These are phyloP conservation scores for Teinopalpus imperialis DNA, from an alignment of 2,888 invertebrate genomes.

Conservation along the genomic window DNA sequence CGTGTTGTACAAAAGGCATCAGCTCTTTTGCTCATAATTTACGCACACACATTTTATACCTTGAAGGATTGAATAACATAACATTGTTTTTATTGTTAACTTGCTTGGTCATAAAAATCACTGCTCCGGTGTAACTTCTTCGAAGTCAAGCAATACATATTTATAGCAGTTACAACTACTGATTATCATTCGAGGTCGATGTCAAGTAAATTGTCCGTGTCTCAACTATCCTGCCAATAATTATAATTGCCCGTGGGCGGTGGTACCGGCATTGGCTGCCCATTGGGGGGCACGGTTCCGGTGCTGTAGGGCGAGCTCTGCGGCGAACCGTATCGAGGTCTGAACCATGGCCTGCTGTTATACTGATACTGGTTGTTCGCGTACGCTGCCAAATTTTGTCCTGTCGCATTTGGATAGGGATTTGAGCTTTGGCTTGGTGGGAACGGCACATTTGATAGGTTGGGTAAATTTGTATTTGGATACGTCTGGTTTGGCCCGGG, in stretches of 20 bases:
- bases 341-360: constrained; percentile 70
- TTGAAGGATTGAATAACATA: constrained; percentile 5
- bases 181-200: constrained; percentile 17
- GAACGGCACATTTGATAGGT: constrained; percentile 59
- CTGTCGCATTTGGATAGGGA: constrained; percentile 73
- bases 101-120: too few species aligned
- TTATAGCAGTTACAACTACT: not conserved
- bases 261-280: constrained; percentile 63
- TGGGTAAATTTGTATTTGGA: constrained; percentile 49
- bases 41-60: constrained; percentile 1
- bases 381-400: constrained; percentile 73
- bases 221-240: constrained; percentile 78
- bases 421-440: constrained; percentile 58
- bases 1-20: too few species aligned
- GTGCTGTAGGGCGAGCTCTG: constrained; percentile 67
- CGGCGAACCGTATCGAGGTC: constrained; percentile 69
- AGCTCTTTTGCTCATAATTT: not conserved
- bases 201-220: constrained; percentile 45
- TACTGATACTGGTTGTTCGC: constrained; percentile 73
- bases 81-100: not conserved
- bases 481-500: constrained; percentile 65
- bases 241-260: constrained; percentile 68
- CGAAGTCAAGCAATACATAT: not conserved
- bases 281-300: constrained; percentile 51
- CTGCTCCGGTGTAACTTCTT: not conserved